These are phyloP conservation scores for Sebastes itinus DNA, from an alignment of 2,797 vertebrate species.

Conservation along the genomic window DNA sequence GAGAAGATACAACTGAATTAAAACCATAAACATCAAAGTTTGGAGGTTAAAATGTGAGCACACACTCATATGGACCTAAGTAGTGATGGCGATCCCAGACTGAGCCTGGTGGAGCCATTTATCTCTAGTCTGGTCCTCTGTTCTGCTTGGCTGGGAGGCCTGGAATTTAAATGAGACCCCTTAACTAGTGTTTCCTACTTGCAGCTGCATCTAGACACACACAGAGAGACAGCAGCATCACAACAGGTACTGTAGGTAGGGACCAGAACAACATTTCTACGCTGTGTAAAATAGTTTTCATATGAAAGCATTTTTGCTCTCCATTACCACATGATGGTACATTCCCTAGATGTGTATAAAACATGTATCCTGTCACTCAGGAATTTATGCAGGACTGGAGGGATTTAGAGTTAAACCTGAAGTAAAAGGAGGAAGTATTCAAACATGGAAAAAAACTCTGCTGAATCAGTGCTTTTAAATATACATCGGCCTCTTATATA, in stretches of 20 bases:
- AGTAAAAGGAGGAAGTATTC: conserved; percentile 35
- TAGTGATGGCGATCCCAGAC: conserved; percentile 72
- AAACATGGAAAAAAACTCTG: conserved; percentile 36
- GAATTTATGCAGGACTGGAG: conserved; percentile 19
- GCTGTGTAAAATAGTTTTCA: background rate
- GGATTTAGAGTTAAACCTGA: conserved; percentile 18
- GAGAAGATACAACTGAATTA: background rate
- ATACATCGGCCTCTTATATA: conserved; percentile 48
- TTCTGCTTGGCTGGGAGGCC: conserved; percentile 74
- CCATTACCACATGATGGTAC: background rate
- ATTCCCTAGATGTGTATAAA: conserved; percentile 16
- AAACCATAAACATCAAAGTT: conserved; percentile 46
- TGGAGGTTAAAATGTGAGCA: conserved; percentile 16
- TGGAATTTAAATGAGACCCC: conserved; percentile 79
- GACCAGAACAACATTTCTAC: background rate
- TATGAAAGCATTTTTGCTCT: background rate
- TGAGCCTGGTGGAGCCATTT: conserved; percentile 74
- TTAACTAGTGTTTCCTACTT: conserved; percentile 69
- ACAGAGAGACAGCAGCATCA: conserved; percentile 47
- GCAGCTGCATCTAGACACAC: conserved; percentile 65
- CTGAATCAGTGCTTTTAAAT: conserved; percentile 57
- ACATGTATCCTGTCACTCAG: conserved; percentile 32
- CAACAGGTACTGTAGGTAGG: conserved; percentile 48
- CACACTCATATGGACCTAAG: conserved; percentile 46
- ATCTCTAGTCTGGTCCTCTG: conserved; percentile 74